phyloP scores from a whole-genome alignment of 2,888 invertebrate species.

The Baronia brevicornis region DNA sequence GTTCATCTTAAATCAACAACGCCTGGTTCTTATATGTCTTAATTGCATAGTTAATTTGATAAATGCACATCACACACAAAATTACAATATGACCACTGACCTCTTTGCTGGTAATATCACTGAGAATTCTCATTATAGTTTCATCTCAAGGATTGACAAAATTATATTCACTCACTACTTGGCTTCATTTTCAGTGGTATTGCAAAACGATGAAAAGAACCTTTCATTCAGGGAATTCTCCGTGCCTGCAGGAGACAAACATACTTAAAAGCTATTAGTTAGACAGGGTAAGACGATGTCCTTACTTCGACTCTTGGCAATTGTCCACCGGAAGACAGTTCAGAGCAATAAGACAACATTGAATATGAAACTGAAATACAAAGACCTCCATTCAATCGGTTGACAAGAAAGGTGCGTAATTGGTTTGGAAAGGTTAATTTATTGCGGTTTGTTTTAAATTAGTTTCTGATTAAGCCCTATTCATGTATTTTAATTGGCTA shows the following conservation, averaged over 20 bases:
- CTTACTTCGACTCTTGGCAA: slow-evolving; percentile 66
- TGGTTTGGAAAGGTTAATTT: slow-evolving; percentile 44
- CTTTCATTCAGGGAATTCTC: slow-evolving; percentile 70
- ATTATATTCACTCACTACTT: slow-evolving; percentile 64
- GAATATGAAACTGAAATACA: slow-evolving; percentile 62
- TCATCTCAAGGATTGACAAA: slow-evolving; percentile 37
- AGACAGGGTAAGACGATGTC: slow-evolving; percentile 36
- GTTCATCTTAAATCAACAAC: too few relatives aligned
- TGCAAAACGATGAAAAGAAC: slow-evolving; percentile 61
- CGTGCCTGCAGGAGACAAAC: slow-evolving; percentile 34
- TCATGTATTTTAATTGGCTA: too few relatives aligned
- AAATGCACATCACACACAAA: slow-evolving; percentile 5
- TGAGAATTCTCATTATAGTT: slow-evolving; percentile 26
- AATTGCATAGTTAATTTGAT: slow-evolving; percentile 13
- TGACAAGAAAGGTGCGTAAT: slow-evolving; percentile 46
- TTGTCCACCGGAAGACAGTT: slow-evolving; percentile 71
- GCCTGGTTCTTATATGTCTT: too few relatives aligned
- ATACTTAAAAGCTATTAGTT: slow-evolving; percentile 25
- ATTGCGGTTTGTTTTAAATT: slow-evolving; percentile 17
- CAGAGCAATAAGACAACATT: slow-evolving; percentile 60
- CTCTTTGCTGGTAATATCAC: slow-evolving; percentile 15
- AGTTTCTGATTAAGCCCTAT: slow-evolving; percentile 7
- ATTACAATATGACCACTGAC: slow-evolving; percentile 9
- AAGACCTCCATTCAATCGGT: slow-evolving; percentile 56
- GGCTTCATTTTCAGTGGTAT: slow-evolving; percentile 54